Evolutionary conservation across 2,888 invertebrate genomes (phyloP).

Genomic region (Notodonta ziczac): DNA sequence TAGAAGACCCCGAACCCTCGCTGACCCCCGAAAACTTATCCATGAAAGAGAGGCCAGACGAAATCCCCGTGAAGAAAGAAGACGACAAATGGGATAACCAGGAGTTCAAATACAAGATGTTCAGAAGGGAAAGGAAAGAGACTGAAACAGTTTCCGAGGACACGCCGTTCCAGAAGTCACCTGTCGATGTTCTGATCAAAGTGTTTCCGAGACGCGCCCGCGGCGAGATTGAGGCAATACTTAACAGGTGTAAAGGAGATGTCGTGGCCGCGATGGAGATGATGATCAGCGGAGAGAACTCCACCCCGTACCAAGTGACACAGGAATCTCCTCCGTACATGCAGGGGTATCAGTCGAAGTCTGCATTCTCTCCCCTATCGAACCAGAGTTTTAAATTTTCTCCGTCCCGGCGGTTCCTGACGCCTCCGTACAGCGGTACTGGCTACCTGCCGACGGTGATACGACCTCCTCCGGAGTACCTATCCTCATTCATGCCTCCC

Average conservation of each 20-base stretch:
- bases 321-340: conserved; percentile 77
- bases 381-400: conserved; percentile 86
- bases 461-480: conserved; percentile 78
- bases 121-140: conserved; percentile 59
- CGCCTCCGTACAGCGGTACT: conserved; percentile 93
- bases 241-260: conserved; percentile 94
- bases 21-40: conserved; percentile 93
- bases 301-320: conserved; percentile 64
- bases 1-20: conserved; percentile 80
- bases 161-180: conserved; percentile 86
- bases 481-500: conserved; percentile 76
- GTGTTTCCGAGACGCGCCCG: conserved; percentile 95
- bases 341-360: conserved; percentile 84
- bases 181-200: conserved; percentile 94
- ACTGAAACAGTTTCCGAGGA: conserved; percentile 53
- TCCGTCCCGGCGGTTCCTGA: conserved; percentile 90
- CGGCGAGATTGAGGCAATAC: conserved; percentile 92
- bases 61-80: conserved; percentile 78
- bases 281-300: conserved; percentile 88
- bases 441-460: conserved; percentile 93
- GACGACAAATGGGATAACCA: conserved; percentile 75
- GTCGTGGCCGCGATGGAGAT: conserved; percentile 97
- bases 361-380: conserved; percentile 91
- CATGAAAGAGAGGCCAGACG: conserved; percentile 87
- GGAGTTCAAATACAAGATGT: conserved; percentile 75